Percentiles rank a stretch among this genome's conserved stretches.
Conservation (phyloP, 2,113 vertebrate genomes). For the Ceratotherium simum region DNA sequence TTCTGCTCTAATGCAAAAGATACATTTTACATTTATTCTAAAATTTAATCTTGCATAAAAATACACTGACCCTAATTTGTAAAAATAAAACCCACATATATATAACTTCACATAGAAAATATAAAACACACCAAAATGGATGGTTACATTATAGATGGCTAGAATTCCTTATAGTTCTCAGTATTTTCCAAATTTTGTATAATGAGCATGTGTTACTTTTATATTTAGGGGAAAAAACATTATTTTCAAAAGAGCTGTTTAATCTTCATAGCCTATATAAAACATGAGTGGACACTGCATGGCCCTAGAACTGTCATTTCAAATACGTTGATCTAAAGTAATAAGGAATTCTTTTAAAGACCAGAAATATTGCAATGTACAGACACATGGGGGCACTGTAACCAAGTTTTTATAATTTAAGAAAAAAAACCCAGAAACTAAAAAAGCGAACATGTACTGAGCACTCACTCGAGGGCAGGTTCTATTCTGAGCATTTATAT, state of each 20-base stretch:
- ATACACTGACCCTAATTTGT: background rate
- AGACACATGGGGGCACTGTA: constrained; percentile 35
- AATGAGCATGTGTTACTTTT: background rate
- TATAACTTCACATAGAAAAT: background rate
- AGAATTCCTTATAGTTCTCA: background rate
- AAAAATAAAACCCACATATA: background rate
- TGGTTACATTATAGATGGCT: background rate
- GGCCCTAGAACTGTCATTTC: background rate
- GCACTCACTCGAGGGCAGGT: background rate
- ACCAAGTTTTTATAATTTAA: constrained; percentile 26
- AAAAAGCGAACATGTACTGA: background rate
- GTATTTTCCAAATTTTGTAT: constrained; percentile 3
- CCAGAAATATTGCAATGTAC: background rate
- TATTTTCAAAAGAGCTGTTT: constrained; percentile 17
- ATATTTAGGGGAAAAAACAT: background rate
- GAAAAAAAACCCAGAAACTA: background rate
- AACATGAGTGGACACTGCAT: background rate
- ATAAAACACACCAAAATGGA: background rate
- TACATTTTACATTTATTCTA: background rate
- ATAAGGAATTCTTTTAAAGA: constrained; percentile 5
- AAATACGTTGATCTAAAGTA: constrained; percentile 33
- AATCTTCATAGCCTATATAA: background rate
- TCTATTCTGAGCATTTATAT: background rate
- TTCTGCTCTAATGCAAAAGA: background rate
- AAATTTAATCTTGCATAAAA: background rate